Evolutionary conservation across 2,888 invertebrate genomes (phyloP).

Genomic region (Drosophila neoperkinsi): DNA sequence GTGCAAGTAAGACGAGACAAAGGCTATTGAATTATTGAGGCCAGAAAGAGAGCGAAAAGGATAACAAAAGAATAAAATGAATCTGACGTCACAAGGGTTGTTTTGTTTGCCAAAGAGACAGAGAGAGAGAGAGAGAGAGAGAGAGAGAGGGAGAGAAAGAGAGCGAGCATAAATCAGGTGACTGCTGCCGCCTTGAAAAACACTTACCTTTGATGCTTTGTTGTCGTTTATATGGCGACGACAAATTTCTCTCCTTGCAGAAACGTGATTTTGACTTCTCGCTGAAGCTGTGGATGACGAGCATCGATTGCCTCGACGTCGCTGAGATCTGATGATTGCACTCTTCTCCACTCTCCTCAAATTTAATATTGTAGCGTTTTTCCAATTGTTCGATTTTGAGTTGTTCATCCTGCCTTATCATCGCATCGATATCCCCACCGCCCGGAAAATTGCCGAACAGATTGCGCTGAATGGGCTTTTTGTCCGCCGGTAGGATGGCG

Average conservation of each 20-base stretch:
- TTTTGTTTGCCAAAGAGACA: conserved; percentile 7
- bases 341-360: background rate
- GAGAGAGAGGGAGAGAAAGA: background rate
- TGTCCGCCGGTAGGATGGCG: background rate
- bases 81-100: conserved; percentile 28
- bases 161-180: conserved; percentile 37
- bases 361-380: conserved; percentile 14
- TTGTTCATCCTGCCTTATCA: conserved; percentile 1
- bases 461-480: conserved; percentile 21
- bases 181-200: background rate
- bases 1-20: background rate
- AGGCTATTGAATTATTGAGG: conserved; percentile 22
- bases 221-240: conserved; percentile 23
- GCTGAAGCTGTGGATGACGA: background rate
- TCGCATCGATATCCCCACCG: conserved; percentile 14
- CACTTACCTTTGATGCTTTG: conserved; percentile 46
- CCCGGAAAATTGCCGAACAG: conserved; percentile 25
- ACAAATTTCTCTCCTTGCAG: background rate
- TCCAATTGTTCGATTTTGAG: background rate
- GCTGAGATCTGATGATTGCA: conserved; percentile 34
- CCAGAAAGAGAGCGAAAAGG: conserved; percentile 5
- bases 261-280: conserved; percentile 4
- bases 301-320: background rate
- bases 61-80: conserved; percentile 13
- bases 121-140: background rate